A percentile compares a stretch with the other conserved stretches of the same genome.
These are phyloP conservation scores for Cephus nigrinus DNA, from an alignment of 2,888 invertebrate genomes.

Conservation along the genomic window DNA sequence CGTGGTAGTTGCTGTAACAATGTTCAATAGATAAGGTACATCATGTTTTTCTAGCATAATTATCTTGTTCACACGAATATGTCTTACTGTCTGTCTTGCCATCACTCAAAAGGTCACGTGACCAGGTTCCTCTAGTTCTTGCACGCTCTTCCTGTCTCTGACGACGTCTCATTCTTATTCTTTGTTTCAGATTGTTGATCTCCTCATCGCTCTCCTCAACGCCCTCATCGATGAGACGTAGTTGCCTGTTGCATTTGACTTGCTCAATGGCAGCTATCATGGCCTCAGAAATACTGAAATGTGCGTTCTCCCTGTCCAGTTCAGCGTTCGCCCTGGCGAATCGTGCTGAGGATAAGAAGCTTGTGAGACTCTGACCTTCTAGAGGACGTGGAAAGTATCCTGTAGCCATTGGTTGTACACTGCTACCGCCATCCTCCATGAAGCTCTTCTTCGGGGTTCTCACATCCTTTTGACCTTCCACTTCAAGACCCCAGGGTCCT, in stretches of 20 bases:
- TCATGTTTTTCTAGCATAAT: background rate
- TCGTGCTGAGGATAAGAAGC: constrained; percentile 79
- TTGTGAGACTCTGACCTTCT: constrained; percentile 78
- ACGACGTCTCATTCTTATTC: constrained; percentile 72
- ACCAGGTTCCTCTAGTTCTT: constrained; percentile 41
- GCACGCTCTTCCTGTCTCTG: constrained; percentile 67
- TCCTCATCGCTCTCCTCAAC: constrained; percentile 76
- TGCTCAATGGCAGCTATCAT: constrained; percentile 86
- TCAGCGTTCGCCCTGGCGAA: constrained; percentile 79
- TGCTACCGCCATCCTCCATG: constrained; percentile 72
- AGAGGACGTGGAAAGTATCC: constrained; percentile 73
- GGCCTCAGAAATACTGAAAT: constrained; percentile 86
- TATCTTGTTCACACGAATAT: background rate
- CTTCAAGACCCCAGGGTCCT: constrained; percentile 47
- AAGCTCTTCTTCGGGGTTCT: constrained; percentile 70
- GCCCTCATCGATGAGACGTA: constrained; percentile 67
- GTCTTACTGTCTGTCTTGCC: constrained; percentile 68
- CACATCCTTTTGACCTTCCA: constrained; percentile 67
- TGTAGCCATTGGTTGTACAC: constrained; percentile 72
- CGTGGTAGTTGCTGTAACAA: constrained; percentile 65
- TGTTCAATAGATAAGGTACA: background rate
- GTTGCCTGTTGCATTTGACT: constrained; percentile 72
- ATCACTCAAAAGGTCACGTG: constrained; percentile 64
- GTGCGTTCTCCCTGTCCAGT: constrained; percentile 86
- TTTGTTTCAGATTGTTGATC: constrained; percentile 73